Percentiles rank a stretch among this genome's conserved stretches.
These are phyloP conservation scores for Gallinago nigripennis DNA, from an alignment of 2,797 vertebrate species.

Conservation along the genomic window DNA sequence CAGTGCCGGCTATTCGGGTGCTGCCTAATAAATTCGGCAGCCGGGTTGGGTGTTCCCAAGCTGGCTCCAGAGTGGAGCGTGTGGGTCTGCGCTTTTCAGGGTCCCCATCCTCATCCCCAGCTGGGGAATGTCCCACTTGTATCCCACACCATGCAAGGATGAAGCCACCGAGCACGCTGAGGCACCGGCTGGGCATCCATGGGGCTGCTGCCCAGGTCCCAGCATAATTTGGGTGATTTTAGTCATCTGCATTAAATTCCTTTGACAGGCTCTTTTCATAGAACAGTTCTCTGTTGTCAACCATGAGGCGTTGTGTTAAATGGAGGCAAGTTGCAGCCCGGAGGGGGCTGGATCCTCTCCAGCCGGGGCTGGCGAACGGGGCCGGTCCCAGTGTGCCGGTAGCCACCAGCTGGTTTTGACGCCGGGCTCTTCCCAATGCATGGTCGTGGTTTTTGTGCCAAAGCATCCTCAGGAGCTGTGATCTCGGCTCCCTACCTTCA, in stretches of 20 bases:
- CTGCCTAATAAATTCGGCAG: not conserved
- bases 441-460: fast-evolving
- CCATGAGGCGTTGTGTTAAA: constrained; percentile 9
- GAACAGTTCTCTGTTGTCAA: not conserved
- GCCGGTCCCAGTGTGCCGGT: not conserved
- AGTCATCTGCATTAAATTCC: not conserved
- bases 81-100: fast-evolving
- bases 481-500: not conserved
- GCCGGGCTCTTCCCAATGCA: fast-evolving
- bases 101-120: not conserved
- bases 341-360: not conserved
- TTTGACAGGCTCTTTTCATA: not conserved
- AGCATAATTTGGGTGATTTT: not conserved
- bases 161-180: fast-evolving
- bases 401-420: fast-evolving
- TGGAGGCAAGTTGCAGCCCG: not conserved
- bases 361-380: not conserved
- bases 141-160: fast-evolving
- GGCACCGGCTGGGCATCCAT: fast-evolving
- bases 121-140: fast-evolving
- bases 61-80: fast-evolving
- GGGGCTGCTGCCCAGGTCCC: not conserved
- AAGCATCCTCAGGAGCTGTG: not conserved
- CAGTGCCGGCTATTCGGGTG: constrained; percentile 13
- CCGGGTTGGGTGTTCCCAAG: not conserved